Evolutionary conservation across 2,113 vertebrate species (phyloP).

Genomic region (Cepphus grylle): DNA sequence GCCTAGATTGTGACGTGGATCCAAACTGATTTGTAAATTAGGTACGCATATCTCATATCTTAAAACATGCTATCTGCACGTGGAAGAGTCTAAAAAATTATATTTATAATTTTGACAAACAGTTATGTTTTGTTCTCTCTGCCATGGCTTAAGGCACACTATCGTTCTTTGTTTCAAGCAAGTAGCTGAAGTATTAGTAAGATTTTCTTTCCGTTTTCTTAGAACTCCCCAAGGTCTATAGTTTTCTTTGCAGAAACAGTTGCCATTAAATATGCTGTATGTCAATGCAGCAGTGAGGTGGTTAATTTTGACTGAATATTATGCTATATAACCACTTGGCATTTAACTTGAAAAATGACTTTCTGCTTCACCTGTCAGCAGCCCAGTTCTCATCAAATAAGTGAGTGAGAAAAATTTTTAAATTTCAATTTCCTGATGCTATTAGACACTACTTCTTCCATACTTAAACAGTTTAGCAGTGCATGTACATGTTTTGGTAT

Average conservation of each 20-base stretch:
- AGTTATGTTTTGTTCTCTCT: constrained; percentile 24
- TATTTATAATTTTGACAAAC: not conserved
- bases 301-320: constrained; percentile 96
- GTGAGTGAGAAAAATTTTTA: constrained; percentile 85
- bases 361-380: constrained; percentile 96
- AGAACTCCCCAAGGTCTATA: constrained; percentile 63
- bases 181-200: constrained; percentile 66
- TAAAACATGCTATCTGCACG: not conserved
- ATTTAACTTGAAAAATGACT: constrained; percentile 99
- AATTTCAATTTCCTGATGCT: constrained; percentile 91
- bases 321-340: constrained; percentile 96
- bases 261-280: constrained; percentile 80
- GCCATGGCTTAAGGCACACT: not conserved
- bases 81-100: not conserved
- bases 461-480: constrained; percentile 81
- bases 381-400: constrained; percentile 90
- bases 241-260: constrained; percentile 71
- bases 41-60: not conserved
- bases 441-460: constrained; percentile 85
- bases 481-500: constrained; percentile 80
- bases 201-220: constrained; percentile 66
- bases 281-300: constrained; percentile 87
- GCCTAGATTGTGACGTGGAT: not conserved
- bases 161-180: constrained; percentile 9
- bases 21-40: not conserved